phyloP scores from a whole-genome alignment of 2,797 vertebrate genomes.

The Enteromius trimaculatus region DNA sequence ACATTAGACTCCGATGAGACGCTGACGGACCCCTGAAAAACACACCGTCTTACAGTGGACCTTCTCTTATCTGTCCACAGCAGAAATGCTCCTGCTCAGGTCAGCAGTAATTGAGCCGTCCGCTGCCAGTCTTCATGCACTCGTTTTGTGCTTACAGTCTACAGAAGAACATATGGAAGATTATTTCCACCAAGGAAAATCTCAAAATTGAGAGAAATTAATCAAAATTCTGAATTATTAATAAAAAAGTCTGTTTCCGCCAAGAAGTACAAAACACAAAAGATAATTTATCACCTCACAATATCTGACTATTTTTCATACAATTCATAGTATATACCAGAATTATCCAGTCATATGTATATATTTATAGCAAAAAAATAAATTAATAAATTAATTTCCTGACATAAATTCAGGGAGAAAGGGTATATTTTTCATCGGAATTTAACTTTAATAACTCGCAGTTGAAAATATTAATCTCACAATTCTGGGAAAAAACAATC shows the following conservation, averaged over 20 bases:
- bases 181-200: not conserved
- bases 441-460: not conserved
- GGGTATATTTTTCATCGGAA: no score
- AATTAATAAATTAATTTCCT: no score
- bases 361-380: no score
- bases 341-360: not conserved
- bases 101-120: not conserved
- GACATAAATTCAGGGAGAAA: not conserved
- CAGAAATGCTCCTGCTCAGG: conserved; percentile 54
- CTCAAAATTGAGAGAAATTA: not conserved
- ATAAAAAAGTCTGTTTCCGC: not conserved
- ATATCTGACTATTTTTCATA: not conserved
- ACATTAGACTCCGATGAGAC: conserved; percentile 76
- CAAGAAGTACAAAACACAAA: not conserved
- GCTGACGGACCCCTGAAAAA: conserved; percentile 68
- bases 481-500: not conserved
- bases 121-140: not conserved
- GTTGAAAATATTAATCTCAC: not conserved
- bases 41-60: conserved; percentile 64
- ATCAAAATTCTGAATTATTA: not conserved
- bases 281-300: not conserved
- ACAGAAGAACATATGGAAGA: not conserved
- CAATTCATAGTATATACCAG: not conserved
- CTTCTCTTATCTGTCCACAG: conserved; percentile 64
- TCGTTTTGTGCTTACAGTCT: not conserved